Evolutionary conservation across 2,113 vertebrate species (phyloP), one percentile per base, ranked within the genome.

Genomic region (crab-eating macaque (Macaca fascicularis)): DNA sequence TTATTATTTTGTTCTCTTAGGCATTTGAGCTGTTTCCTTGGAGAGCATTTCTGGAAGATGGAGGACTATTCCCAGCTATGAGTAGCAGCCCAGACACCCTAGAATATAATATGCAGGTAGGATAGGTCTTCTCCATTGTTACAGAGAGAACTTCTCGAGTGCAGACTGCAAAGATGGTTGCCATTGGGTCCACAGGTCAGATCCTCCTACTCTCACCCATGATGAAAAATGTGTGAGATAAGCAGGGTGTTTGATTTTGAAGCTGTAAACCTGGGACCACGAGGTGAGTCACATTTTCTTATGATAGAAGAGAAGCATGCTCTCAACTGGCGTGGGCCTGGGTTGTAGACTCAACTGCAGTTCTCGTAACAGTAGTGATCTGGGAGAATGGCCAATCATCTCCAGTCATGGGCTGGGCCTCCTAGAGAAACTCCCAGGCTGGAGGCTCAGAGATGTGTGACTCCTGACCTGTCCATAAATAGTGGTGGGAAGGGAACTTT

Each of bases 21-120:
- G 97, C 98, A 20, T 89, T 97, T 59, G 74, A 45, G 38, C 70
- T 98, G 93, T 99, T 98, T 98, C 98, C 99, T 88, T 99, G 99
- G 99, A 99, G 99, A 96, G 92, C 98, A 81, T 99, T 99, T 94
- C 89, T 98, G 89, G 98, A 97, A 91, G 97, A 98, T 70, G 96
- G 98, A 83, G 98, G 98, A 40, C 96, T 95, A 8, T 98, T 99
- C 80, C 99, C 99, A 83, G 90, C 98, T 86, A 93, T 70, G 72
- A 89, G 98, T 70, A 98, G 97, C 98, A 98, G 98, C 64, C 84
- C 98, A 70, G 97, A 98, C 87, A 98, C 98, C 69, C 98, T 99
- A 64, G 98, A 99, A 96, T 98, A 98, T 95, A 97, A 97, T 85
- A 98, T 99, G 98, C 98, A 99, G 98, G 98, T 99, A 97, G 75